Percentiles rank a stretch among this genome's conserved stretches.
These are phyloP conservation scores for Onychomys arenicola DNA, from an alignment of 2,797 vertebrate genomes.

Conservation along the genomic window DNA sequence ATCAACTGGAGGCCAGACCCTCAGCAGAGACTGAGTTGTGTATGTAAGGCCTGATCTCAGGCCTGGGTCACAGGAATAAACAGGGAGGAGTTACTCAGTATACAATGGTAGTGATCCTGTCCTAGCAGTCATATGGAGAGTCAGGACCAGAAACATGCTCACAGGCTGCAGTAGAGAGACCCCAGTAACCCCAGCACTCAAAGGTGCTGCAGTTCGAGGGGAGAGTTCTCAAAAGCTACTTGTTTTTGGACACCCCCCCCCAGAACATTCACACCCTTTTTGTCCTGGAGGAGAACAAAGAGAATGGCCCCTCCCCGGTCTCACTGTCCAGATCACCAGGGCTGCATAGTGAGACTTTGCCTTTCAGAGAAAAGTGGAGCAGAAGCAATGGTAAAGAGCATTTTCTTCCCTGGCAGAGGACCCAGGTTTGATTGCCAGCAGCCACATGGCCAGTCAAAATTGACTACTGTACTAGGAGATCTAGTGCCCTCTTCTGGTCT, in stretches of 20 bases:
- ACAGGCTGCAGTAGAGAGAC: neutral
- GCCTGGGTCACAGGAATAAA: neutral
- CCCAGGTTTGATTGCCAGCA: neutral
- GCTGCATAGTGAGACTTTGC: neutral
- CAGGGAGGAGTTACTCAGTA: neutral
- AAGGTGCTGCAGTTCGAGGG: neutral
- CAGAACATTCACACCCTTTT: neutral
- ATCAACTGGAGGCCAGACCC: conserved; percentile 5
- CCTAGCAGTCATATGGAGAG: neutral
- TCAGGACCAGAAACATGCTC: neutral
- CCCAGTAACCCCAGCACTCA: neutral
- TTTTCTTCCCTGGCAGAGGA: neutral
- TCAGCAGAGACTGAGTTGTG: neutral
- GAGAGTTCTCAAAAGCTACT: neutral
- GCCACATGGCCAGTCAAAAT: neutral
- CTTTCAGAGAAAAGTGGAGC: neutral
- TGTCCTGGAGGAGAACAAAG: conserved; percentile 4
- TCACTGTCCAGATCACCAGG: neutral
- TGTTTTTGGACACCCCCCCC: neutral
- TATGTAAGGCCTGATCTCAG: conserved; percentile 16
- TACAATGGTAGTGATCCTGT: neutral
- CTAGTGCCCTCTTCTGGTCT: neutral
- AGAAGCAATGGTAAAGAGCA: neutral
- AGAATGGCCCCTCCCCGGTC: neutral
- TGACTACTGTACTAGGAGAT: neutral